Percentiles rank a stretch among this genome's conserved stretches.
phyloP scores from a whole-genome alignment of 92 coral and sea anemone genomes.

The Siderastrea siderea region DNA sequence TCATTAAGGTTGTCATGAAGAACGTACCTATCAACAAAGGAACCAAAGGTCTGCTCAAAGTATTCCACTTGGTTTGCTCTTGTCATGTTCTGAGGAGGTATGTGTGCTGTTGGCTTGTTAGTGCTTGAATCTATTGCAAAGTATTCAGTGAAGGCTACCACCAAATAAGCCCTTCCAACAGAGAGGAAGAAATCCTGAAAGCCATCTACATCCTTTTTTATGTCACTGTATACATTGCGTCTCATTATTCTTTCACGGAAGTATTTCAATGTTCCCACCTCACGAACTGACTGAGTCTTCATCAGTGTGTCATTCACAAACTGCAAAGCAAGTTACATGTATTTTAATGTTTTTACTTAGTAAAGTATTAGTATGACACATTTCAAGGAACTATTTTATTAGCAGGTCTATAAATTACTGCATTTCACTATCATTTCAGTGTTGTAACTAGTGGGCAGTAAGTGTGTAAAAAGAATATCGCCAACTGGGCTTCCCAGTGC shows the following conservation, averaged over 20 bases:
- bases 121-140: constrained; percentile 35
- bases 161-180: constrained; percentile 50
- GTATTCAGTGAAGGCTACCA: constrained; percentile 41
- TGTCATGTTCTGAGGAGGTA: constrained; percentile 29
- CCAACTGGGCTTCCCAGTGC: background rate
- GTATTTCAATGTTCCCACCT: constrained; percentile 51
- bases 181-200: constrained; percentile 52
- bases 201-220: constrained; percentile 49
- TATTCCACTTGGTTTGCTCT: constrained; percentile 31
- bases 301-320: constrained; percentile 44
- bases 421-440: background rate
- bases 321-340: background rate
- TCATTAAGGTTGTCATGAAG: constrained; percentile 38
- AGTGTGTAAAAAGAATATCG: background rate
- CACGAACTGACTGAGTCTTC: constrained; percentile 41
- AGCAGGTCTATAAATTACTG: background rate
- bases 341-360: background rate
- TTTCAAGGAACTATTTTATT: background rate
- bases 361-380: background rate
- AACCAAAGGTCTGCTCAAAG: constrained; percentile 41
- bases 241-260: constrained; percentile 43
- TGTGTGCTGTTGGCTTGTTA: constrained; percentile 32
- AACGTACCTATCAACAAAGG: constrained; percentile 51
- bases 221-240: constrained; percentile 47
- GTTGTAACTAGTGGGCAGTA: background rate